phyloP scores from a whole-genome alignment of 1,140 invertebrate species.

The Anagrus nilaparvatae region DNA sequence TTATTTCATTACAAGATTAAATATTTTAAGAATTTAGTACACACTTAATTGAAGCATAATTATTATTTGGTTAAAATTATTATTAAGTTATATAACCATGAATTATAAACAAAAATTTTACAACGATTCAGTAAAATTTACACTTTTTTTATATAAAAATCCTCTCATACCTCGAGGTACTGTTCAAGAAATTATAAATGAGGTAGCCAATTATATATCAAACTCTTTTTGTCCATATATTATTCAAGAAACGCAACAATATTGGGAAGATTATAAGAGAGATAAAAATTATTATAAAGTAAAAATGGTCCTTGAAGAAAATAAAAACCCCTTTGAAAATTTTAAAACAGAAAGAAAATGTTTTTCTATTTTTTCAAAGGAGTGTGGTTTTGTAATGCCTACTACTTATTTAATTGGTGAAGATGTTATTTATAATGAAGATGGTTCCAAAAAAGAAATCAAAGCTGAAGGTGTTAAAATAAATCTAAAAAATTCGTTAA shows the following conservation, averaged over 20 bases:
- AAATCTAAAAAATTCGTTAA: conserved; percentile 1
- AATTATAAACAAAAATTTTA: conserved; percentile 4
- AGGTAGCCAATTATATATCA: conserved; percentile 4
- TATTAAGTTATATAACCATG: conserved; percentile 1
- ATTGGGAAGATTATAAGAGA: not conserved
- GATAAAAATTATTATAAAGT: not conserved
- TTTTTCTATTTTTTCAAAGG: too few species aligned
- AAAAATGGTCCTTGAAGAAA: too few species aligned
- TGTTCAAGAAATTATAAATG: conserved; percentile 3
- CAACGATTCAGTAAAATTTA: conserved; percentile 6
- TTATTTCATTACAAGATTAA: too few species aligned
- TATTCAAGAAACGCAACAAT: conserved; percentile 1
- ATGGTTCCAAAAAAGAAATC: conserved; percentile 1
- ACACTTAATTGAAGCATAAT: too few species aligned
- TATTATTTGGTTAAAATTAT: too few species aligned
- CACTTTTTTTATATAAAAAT: conserved; percentile 6
- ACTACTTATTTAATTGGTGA: too few species aligned
- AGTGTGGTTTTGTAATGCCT: too few species aligned
- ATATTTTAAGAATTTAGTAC: too few species aligned
- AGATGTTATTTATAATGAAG: conserved; percentile 2
- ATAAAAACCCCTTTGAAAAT: too few species aligned
- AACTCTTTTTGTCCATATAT: not conserved
- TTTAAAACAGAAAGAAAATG: conserved; percentile 8
- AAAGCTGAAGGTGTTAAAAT: not conserved
- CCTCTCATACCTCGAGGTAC: conserved; percentile 6